These are phyloP conservation scores for Drosophila austrosaltans DNA, from an alignment of 2,888 invertebrate species.

Conservation along the genomic window DNA sequence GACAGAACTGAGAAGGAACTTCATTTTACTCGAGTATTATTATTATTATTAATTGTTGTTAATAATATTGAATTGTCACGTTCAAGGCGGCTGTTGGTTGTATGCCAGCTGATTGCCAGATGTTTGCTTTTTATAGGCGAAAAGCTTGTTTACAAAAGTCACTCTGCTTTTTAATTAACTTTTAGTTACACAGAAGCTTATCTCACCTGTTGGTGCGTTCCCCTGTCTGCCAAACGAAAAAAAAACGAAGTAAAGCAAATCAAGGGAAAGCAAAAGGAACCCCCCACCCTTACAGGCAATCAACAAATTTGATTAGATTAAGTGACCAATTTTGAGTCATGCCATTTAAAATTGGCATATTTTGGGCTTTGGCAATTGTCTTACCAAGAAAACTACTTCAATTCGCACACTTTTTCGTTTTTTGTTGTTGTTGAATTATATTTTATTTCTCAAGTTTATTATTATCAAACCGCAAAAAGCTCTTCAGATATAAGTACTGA, in stretches of 20 bases:
- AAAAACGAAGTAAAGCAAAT: conserved; percentile 26
- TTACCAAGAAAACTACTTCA: conserved; percentile 34
- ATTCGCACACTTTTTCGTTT: background rate
- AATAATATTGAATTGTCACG: no score
- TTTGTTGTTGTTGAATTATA: background rate
- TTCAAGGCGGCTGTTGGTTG: background rate
- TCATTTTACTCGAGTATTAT: conserved; percentile 41
- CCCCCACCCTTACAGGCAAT: conserved; percentile 22
- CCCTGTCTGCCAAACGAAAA: background rate
- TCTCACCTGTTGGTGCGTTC: conserved; percentile 36
- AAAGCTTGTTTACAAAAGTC: conserved; percentile 48
- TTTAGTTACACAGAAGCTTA: conserved; percentile 44
- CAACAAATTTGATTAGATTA: conserved; percentile 56
- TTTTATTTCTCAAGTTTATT: background rate
- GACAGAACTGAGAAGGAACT: conserved; percentile 55
- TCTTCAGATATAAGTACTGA: conserved; percentile 3
- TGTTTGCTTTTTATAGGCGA: conserved; percentile 47
- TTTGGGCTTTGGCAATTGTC: background rate
- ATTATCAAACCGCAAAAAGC: conserved; percentile 12
- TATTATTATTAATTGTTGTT: conserved; percentile 27
- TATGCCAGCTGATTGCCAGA: conserved; percentile 14
- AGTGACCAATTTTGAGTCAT: conserved; percentile 48
- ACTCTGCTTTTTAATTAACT: conserved; percentile 60
- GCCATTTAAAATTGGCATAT: conserved; percentile 5
- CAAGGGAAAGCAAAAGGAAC: conserved; percentile 27